Evolutionary conservation across 1,140 invertebrate genomes (phyloP).

Genomic region (Apis florea): DNA sequence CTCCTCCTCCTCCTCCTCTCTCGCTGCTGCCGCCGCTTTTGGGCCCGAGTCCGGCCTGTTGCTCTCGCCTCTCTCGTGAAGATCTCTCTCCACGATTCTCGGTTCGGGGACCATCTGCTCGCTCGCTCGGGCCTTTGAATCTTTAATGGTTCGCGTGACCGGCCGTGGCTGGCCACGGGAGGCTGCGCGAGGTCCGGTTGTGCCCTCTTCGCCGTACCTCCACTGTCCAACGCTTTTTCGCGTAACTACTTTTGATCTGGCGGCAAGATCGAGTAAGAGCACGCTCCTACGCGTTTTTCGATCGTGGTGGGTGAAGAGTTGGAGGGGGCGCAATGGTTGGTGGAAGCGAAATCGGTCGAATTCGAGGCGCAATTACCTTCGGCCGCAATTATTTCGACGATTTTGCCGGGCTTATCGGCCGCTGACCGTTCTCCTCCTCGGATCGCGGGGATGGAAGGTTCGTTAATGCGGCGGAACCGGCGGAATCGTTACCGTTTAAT

Average conservation of each 20-base stretch:
- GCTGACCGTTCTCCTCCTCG: conserved; percentile 11
- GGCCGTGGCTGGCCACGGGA: conserved; percentile 67
- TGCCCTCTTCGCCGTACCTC: neutral
- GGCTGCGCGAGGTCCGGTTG: conserved; percentile 42
- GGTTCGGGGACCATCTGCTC: conserved; percentile 76
- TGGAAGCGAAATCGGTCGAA: conserved; percentile 34
- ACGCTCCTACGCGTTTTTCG: neutral
- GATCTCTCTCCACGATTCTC: conserved; percentile 13
- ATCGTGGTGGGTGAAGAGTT: conserved; percentile 11
- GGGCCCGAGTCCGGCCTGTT: conserved; percentile 40
- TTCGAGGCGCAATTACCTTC: conserved; percentile 68
- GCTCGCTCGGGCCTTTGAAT: conserved; percentile 77
- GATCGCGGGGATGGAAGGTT: conserved; percentile 43
- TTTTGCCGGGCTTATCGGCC: conserved; percentile 38
- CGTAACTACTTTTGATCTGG: no score
- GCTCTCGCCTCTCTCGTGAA: neutral
- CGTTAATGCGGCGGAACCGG: conserved; percentile 65
- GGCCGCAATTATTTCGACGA: conserved; percentile 64
- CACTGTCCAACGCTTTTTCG: no score
- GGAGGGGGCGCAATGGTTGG: no score
- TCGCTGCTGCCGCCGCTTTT: neutral
- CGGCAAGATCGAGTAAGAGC: no score
- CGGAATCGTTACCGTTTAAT: conserved; percentile 74
- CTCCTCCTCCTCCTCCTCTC: neutral
- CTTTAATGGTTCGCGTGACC: conserved; percentile 79